A percentile compares a stretch with the other conserved stretches of the same genome.
Conservation (phyloP, 2,797 vertebrate genomes). For the Aeoliscus strigatus region DNA sequence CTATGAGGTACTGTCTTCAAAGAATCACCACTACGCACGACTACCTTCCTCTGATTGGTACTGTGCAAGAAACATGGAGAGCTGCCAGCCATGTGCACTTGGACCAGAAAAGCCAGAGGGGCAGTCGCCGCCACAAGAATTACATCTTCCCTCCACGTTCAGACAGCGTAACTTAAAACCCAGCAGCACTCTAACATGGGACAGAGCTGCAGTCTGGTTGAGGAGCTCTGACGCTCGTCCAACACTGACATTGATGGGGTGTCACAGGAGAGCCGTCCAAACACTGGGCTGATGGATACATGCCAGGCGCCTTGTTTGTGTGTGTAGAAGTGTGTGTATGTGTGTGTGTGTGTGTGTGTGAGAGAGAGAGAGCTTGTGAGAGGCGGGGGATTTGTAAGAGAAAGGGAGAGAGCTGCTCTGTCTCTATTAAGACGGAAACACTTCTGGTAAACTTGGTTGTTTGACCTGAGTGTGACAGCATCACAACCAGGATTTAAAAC, state of each 20-base stretch:
- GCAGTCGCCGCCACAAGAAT: slow-evolving; percentile 39
- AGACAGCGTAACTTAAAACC: slow-evolving; percentile 55
- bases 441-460: slow-evolving; percentile 16
- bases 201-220: slow-evolving; percentile 19
- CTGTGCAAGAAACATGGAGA: neutral
- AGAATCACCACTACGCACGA: too few relatives aligned
- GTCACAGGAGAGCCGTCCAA: slow-evolving; percentile 56
- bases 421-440: too few relatives aligned
- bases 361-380: slow-evolving; percentile 2
- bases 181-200: slow-evolving; percentile 17
- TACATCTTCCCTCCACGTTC: slow-evolving; percentile 19
- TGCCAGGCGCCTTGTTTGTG: slow-evolving; percentile 34
- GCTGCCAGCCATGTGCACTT: slow-evolving; percentile 16
- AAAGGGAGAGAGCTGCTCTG: slow-evolving; percentile 5
- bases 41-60: neutral
- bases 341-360: neutral
- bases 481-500: slow-evolving; percentile 14
- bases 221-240: slow-evolving; percentile 28
- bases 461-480: slow-evolving; percentile 56
- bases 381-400: slow-evolving; percentile 9
- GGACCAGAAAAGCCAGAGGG: slow-evolving; percentile 40
- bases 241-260: slow-evolving; percentile 43
- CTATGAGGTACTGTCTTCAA: too few relatives aligned
- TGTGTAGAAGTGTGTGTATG: slow-evolving; percentile 1
- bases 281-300: slow-evolving; percentile 36